Percentiles rank a stretch among this genome's conserved stretches.
phyloP scores from a whole-genome alignment of 2,888 invertebrate species.

The Caenorhabditis sp. region DNA sequence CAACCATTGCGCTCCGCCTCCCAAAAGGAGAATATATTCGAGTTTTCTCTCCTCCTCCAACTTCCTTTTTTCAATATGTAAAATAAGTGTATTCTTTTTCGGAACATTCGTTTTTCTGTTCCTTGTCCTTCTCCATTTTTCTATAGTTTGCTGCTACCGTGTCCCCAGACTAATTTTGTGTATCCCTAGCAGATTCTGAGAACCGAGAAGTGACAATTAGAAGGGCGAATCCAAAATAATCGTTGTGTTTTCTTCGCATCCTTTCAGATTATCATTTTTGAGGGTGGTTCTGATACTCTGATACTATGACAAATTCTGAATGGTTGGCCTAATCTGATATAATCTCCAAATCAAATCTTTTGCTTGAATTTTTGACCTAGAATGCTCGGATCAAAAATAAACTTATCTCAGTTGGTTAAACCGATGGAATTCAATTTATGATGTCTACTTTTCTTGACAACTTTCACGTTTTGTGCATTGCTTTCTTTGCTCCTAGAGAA shows the following conservation, averaged over 20 bases:
- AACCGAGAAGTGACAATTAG: constrained; percentile 12
- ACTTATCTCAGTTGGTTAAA: constrained; percentile 9
- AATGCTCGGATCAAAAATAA: constrained; percentile 8
- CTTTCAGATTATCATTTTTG: neutral
- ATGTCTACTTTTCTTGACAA: constrained; percentile 18
- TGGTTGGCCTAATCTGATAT: constrained; percentile 4
- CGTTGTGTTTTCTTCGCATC: neutral
- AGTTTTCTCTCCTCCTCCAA: neutral
- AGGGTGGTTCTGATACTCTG: constrained; percentile 2
- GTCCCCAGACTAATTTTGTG: constrained; percentile 5
- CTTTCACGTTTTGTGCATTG: constrained; percentile 12
- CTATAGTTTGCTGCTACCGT: constrained; percentile 20
- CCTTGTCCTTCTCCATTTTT: constrained; percentile 7
- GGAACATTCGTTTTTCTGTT: constrained; percentile 31
- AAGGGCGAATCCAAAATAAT: neutral
- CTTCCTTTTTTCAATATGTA: constrained; percentile 32
- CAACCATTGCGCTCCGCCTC: neutral
- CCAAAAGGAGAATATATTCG: neutral
- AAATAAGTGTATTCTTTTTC: constrained; percentile 21
- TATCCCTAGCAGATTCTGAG: neutral
- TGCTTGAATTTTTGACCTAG: constrained; percentile 20
- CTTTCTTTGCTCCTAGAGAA: neutral
- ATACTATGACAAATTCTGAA: constrained; percentile 28
- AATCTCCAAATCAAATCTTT: constrained; percentile 32
- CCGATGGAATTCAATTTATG: constrained; percentile 28